Base-by-base conservation (phyloP, 2,888 invertebrate species). In the Drosophila paranaensis region DNA sequence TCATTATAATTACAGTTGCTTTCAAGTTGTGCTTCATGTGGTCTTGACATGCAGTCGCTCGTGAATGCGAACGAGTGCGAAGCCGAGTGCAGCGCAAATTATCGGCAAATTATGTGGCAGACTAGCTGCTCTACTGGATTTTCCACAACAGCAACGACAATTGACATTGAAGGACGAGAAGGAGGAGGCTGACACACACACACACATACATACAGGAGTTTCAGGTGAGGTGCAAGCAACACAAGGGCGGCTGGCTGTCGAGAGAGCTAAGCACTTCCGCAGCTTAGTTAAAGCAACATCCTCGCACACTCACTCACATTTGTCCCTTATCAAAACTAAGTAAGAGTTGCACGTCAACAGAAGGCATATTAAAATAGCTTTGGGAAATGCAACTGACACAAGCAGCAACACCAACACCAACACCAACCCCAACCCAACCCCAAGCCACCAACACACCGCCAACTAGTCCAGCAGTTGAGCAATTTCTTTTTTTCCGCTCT, bases 71-170 rank as follows among this genome's bases (percentile, higher is more conserved):
- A 42, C 57, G 64, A 64, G 37, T 56, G 56, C 40, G 42, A 55
- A n/a, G 37, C 46, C 37, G 53, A 77, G 60, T 78, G 74, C 66
- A 56, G 50, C 54, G 60, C 74, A 62, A 72, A 72, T 74, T 74
- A 77, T 77, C 73, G 58, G 61, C 60, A 65, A 79, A 77, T 77
- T 81, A 70, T 77, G 70, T 64, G 66, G 55, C 82, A 66, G 68
- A 68, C 68, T 51, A 48, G 66, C 58, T 48, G 39, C 46, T 54
- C 39, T 53, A 46, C 57, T 40, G 78, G 63, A 84, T 87, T 89
- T 84, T 87, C 89, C 84, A 71, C 88, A 78, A 83, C 73, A 89
- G 70, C 84, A 25, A 66, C 69, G 66, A 73, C 70, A 62, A 78
- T 80, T 82, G 79, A 57, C 83, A 78, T 69, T 78, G 85, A 84